These are phyloP conservation scores for Oligia fasciuncula DNA, from an alignment of 2,888 invertebrate genomes.

Conservation along the genomic window DNA sequence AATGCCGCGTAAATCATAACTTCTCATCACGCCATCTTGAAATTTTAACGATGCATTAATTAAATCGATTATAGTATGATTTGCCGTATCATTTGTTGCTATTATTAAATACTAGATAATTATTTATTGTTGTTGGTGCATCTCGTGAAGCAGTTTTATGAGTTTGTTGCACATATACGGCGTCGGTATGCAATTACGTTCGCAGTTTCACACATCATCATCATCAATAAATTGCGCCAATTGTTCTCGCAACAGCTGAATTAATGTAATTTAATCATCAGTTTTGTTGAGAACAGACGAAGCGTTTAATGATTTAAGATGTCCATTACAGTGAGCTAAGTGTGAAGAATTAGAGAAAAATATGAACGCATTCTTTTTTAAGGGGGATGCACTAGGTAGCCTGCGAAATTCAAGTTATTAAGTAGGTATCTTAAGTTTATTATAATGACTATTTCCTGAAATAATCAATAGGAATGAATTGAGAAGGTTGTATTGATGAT, in stretches of 20 bases:
- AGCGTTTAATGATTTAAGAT: constrained; percentile 19
- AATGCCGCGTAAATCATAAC: constrained; percentile 47
- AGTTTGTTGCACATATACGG: constrained; percentile 55
- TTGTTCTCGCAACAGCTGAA: constrained; percentile 39
- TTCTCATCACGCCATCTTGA: constrained; percentile 51
- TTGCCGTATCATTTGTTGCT: constrained; percentile 53
- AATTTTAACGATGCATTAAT: constrained; percentile 51
- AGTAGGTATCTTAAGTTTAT: too few relatives aligned
- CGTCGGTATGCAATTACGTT: constrained; percentile 40
- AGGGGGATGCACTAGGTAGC: too few relatives aligned
- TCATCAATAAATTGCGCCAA: constrained; percentile 47
- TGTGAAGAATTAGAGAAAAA: background rate
- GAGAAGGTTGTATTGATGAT: too few relatives aligned
- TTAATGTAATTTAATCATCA: constrained; percentile 35
- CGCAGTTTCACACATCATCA: constrained; percentile 49
- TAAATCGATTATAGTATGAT: constrained; percentile 45
- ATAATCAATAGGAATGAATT: too few relatives aligned
- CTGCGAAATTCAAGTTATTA: too few relatives aligned
- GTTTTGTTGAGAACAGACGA: constrained; percentile 13
- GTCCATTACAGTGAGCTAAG: constrained; percentile 7
- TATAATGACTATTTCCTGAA: too few relatives aligned
- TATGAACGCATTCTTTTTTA: background rate
- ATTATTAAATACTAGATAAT: constrained; percentile 61
- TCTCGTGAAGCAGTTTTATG: constrained; percentile 54
- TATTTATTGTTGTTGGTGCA: constrained; percentile 53